Evolutionary conservation across 2,888 invertebrate genomes (phyloP).

Genomic region (Chesias legatella): DNA sequence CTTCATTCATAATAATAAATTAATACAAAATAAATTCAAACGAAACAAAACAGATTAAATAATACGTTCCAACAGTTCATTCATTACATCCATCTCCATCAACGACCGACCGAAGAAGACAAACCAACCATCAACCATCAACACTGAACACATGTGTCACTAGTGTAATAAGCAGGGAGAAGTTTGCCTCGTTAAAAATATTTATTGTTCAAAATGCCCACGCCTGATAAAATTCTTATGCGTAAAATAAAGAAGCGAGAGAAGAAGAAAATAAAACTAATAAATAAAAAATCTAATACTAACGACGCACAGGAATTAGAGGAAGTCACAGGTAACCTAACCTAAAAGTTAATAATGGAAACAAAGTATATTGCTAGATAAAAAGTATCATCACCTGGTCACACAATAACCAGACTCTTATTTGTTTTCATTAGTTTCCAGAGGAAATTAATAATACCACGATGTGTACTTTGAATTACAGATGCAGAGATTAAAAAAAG

Average conservation of each 20-base stretch:
- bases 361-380: neutral
- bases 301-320: slow-evolving; percentile 31
- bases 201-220: slow-evolving; percentile 67
- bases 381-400: neutral
- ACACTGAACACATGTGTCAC: no score
- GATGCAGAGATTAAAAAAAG: slow-evolving; percentile 44
- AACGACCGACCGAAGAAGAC: no score
- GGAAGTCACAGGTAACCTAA: slow-evolving; percentile 48
- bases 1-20: no score
- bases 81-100: no score
- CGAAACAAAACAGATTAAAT: no score
- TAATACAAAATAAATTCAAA: no score
- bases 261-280: slow-evolving; percentile 83
- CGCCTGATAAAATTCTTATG: slow-evolving; percentile 86
- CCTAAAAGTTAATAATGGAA: slow-evolving; percentile 23
- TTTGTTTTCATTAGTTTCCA: no score
- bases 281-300: slow-evolving; percentile 69
- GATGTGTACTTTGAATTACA: slow-evolving; percentile 27
- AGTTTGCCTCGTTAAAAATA: slow-evolving; percentile 11
- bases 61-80: no score
- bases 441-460: no score
- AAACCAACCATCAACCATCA: no score
- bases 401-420: no score
- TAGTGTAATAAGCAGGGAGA: neutral
- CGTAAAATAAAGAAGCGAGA: slow-evolving; percentile 89